phyloP scores from a whole-genome alignment of 2,888 invertebrate genomes.

The Acronicta leporina region DNA sequence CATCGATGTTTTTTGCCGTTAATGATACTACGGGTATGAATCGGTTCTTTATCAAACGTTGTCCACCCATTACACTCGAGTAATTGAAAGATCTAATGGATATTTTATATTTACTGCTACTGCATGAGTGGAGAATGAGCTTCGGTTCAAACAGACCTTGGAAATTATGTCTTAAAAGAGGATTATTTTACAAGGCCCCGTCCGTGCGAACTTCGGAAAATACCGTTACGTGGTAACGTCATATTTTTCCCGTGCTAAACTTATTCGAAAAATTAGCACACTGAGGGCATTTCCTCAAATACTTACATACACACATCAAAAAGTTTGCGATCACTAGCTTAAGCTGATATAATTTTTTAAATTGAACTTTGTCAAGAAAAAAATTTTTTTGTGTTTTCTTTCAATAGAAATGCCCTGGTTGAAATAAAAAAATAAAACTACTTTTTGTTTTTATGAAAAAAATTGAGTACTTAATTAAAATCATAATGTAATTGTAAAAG shows the following conservation, averaged over 20 bases:
- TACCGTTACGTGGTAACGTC: neutral
- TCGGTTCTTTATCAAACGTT: constrained; percentile 19
- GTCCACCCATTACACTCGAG: constrained; percentile 22
- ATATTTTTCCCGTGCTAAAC: neutral
- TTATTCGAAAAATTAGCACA: neutral
- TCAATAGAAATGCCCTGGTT: no score
- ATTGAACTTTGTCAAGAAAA: no score
- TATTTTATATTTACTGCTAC: constrained; percentile 8
- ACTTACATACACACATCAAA: no score
- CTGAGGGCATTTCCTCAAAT: neutral
- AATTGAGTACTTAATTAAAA: no score
- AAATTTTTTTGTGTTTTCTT: no score
- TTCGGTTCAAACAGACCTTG: neutral
- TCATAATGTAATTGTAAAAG: no score
- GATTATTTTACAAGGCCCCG: neutral
- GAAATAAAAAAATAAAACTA: no score
- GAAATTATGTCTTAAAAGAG: constrained; percentile 3
- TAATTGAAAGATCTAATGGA: constrained; percentile 28
- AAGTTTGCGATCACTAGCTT: no score
- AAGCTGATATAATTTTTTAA: no score
- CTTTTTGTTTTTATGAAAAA: no score
- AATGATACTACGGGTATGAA: constrained; percentile 26
- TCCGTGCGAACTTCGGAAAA: neutral
- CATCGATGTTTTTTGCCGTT: constrained; percentile 9
- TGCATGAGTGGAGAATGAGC: constrained; percentile 7